A percentile compares a stretch with the other conserved stretches of the same genome.
Evolutionary conservation across 2,888 invertebrate species (phyloP).

Genomic region (Habroteleia sp.): DNA sequence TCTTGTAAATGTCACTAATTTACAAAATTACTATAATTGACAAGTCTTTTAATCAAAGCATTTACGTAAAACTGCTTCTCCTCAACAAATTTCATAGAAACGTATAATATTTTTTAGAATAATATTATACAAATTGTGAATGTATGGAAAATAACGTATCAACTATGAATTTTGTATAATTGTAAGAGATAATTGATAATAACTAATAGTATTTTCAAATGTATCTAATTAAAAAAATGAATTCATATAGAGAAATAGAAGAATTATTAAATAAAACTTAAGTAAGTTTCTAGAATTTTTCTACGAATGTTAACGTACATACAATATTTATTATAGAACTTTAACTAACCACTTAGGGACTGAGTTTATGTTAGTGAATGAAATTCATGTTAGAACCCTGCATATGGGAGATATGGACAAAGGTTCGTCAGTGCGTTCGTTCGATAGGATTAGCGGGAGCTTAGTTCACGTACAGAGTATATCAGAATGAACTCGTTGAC

Average conservation of each 20-base stretch:
- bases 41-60: not conserved
- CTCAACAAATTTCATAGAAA: too few relatives aligned
- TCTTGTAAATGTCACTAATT: slow-evolving; percentile 25
- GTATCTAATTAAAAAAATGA: too few relatives aligned
- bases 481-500: slow-evolving; percentile 67
- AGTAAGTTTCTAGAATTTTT: slow-evolving; percentile 1
- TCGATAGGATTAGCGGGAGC: slow-evolving; percentile 74
- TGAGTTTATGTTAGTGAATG: slow-evolving; percentile 43
- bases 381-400: slow-evolving; percentile 44
- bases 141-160: too few relatives aligned
- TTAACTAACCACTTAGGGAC: slow-evolving; percentile 67
- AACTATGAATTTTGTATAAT: too few relatives aligned
- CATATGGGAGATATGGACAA: slow-evolving; percentile 62
- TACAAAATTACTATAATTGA: slow-evolving; percentile 14
- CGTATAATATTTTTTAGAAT: too few relatives aligned
- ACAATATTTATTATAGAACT: too few relatives aligned
- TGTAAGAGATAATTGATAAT: too few relatives aligned
- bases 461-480: slow-evolving; percentile 61
- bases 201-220: too few relatives aligned
- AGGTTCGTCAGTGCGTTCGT: slow-evolving; percentile 72
- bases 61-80: too few relatives aligned
- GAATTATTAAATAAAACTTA: too few relatives aligned
- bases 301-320: slow-evolving; percentile 29
- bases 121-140: too few relatives aligned
- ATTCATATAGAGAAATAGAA: too few relatives aligned